Percentiles rank a stretch among this genome's conserved stretches.
phyloP scores from a whole-genome alignment of 2,888 invertebrate genomes.

The Actias luna region DNA sequence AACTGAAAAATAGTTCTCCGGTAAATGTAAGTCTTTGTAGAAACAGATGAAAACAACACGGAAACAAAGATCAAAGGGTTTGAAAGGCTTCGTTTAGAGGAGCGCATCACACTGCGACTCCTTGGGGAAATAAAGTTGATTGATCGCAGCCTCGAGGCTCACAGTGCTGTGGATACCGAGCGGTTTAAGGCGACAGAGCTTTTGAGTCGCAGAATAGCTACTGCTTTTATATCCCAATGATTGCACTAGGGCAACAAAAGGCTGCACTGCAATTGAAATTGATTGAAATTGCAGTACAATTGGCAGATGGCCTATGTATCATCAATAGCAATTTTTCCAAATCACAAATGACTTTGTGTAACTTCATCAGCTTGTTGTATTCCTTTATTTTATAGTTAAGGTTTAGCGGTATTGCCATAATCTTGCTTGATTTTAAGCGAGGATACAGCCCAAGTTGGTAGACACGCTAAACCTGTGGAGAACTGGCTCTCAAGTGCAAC shows the following conservation, averaged over 20 bases:
- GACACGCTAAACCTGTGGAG: no score
- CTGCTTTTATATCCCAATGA: background rate
- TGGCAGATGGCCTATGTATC: no score
- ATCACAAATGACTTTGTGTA: no score
- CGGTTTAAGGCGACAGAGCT: background rate
- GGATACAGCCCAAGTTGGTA: no score
- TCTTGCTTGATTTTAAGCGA: no score
- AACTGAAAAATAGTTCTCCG: background rate
- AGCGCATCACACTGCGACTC: background rate
- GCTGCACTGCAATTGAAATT: no score
- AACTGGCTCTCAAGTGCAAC: no score
- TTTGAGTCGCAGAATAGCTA: background rate
- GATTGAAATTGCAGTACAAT: no score
- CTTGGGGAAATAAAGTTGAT: conserved; percentile 5
- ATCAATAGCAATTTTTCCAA: no score
- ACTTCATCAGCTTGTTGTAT: no score
- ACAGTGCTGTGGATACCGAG: background rate
- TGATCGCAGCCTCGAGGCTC: background rate
- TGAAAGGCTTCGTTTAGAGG: background rate
- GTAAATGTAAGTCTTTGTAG: background rate
- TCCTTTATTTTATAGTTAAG: no score
- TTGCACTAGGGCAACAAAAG: background rate
- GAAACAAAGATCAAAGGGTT: background rate
- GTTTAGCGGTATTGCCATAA: no score
- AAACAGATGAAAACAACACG: background rate